Conservation (phyloP, 2,888 invertebrate genomes). For the Amphipyra tragopoginis region DNA sequence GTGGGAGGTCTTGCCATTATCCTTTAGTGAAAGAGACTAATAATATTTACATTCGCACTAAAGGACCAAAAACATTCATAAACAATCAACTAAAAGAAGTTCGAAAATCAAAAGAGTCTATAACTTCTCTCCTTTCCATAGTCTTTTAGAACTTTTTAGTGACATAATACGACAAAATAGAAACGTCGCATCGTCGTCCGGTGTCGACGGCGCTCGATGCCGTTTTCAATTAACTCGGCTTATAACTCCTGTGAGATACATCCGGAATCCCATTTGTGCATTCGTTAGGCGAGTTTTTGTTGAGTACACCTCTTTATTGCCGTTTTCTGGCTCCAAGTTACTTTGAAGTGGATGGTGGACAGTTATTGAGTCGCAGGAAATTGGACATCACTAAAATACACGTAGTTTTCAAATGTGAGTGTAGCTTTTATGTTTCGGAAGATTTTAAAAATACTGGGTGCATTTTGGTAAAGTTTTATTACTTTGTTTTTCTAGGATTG, state of each 20-base stretch:
- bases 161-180: conserved; percentile 49
- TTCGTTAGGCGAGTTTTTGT: conserved; percentile 55
- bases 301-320: conserved; percentile 35
- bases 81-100: conserved; percentile 25
- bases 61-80: conserved; percentile 20
- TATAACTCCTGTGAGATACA: conserved; percentile 55
- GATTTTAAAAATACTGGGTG: background rate
- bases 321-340: conserved; percentile 28
- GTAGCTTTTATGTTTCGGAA: background rate
- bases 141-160: conserved; percentile 37
- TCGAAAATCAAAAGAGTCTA: conserved; percentile 20
- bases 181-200: conserved; percentile 12
- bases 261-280: conserved; percentile 63
- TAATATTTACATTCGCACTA: conserved; percentile 7
- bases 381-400: conserved; percentile 6
- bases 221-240: conserved; percentile 67
- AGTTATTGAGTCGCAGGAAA: conserved; percentile 7
- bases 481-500: too few relatives aligned
- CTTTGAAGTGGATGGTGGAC: conserved; percentile 16
- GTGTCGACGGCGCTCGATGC: conserved; percentile 45
- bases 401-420: background rate
- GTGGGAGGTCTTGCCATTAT: too few relatives aligned
- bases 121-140: conserved; percentile 32
- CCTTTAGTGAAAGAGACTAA: background rate
- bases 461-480: background rate